Conservation (phyloP, 2,888 invertebrate genomes). For the Drosophila diplacantha region DNA sequence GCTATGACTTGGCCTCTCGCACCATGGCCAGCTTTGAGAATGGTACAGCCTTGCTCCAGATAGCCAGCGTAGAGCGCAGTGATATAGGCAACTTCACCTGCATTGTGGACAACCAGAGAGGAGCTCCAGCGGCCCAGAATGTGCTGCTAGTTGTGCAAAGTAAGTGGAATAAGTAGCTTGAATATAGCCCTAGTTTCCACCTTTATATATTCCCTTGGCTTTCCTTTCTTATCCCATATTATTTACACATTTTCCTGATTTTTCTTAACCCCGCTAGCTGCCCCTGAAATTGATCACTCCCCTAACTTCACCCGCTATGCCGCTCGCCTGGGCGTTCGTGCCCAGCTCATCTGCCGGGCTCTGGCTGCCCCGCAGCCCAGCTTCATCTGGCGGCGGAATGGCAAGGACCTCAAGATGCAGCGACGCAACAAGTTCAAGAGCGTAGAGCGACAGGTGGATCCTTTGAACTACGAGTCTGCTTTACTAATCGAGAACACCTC, state of each 20-base stretch:
- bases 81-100: conserved; percentile 76
- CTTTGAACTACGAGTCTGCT: conserved; percentile 69
- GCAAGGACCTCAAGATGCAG: conserved; percentile 75
- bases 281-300: conserved; percentile 73
- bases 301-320: conserved; percentile 72
- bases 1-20: conserved; percentile 71
- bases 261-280: conserved; percentile 49
- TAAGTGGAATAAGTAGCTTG: conserved; percentile 48
- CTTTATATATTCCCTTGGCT: not conserved
- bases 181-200: rapidly evolving
- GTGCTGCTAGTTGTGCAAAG: conserved; percentile 75
- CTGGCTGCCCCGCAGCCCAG: conserved; percentile 72
- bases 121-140: conserved; percentile 63
- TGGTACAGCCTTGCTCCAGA: conserved; percentile 71
- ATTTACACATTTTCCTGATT: not conserved
- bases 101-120: conserved; percentile 74
- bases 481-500: conserved; percentile 73
- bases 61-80: conserved; percentile 72
- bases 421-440: conserved; percentile 72
- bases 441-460: conserved; percentile 69
- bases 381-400: conserved; percentile 75
- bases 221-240: too few relatives aligned
- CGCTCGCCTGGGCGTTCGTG: conserved; percentile 71
- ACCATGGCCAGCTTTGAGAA: conserved; percentile 72
- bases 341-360: conserved; percentile 69